Percentiles rank a stretch among this genome's conserved stretches.
Evolutionary conservation across 2,113 vertebrate genomes (phyloP).

Genomic region (Eulemur macaco): DNA sequence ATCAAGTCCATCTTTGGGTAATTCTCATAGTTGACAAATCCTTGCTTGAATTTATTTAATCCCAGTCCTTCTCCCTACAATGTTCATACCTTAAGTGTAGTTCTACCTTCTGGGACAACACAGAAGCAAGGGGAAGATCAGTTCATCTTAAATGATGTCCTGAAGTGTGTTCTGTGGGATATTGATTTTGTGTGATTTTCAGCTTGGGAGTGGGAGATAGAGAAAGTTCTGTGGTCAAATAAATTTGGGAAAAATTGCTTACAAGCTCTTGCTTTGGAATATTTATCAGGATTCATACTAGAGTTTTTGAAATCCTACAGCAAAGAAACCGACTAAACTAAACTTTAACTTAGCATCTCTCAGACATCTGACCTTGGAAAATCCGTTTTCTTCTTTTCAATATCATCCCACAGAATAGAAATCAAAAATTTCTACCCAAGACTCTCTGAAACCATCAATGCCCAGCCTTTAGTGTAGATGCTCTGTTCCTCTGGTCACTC

Average conservation of each 20-base stretch:
- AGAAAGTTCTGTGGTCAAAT: background rate
- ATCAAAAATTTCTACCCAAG: background rate
- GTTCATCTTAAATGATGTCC: background rate
- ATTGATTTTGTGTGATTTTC: background rate
- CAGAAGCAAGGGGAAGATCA: background rate
- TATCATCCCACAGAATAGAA: background rate
- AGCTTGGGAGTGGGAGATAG: accelerated
- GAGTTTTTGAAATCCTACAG: background rate
- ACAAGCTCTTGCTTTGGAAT: background rate
- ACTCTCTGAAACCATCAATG: background rate
- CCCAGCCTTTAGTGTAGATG: background rate
- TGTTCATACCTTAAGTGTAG: background rate
- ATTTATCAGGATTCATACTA: background rate
- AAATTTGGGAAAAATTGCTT: background rate
- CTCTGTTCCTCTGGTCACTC: background rate
- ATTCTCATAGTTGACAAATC: background rate
- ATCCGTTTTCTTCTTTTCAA: background rate
- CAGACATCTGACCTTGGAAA: background rate
- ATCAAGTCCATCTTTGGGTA: background rate
- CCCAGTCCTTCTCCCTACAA: background rate
- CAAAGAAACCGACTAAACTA: background rate
- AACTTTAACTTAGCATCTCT: background rate
- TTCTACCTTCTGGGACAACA: background rate
- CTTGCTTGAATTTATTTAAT: constrained; percentile 5
- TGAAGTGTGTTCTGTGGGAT: background rate